Percentiles rank a stretch among this genome's conserved stretches.
phyloP scores from a whole-genome alignment of 2,113 vertebrate genomes.

The Oryzias javanicus region DNA sequence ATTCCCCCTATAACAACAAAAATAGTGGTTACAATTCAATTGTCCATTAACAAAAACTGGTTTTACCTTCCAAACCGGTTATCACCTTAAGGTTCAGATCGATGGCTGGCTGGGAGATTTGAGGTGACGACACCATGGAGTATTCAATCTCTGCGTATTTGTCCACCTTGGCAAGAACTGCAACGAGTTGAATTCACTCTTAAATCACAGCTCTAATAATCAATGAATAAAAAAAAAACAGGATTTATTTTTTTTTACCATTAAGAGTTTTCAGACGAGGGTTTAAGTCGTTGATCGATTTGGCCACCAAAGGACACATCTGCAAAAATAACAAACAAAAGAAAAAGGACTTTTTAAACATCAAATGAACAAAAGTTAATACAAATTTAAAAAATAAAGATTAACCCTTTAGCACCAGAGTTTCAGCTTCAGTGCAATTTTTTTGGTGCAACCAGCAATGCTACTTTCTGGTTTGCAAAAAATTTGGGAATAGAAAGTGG shows the following conservation, averaged over 20 bases:
- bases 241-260: conserved; percentile 53
- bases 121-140: conserved; percentile 70
- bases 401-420: no score
- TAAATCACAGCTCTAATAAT: not conserved
- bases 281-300: conserved; percentile 65
- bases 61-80: no score
- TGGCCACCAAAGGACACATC: conserved; percentile 72
- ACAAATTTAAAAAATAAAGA: no score
- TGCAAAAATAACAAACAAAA: conserved; percentile 32
- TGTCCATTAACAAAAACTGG: no score
- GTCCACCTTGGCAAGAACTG: conserved; percentile 76
- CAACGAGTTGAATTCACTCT: conserved; percentile 3
- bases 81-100: conserved; percentile 74
- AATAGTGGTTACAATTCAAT: no score
- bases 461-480: no score
- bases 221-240: not conserved
- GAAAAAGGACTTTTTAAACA: not conserved
- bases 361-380: no score
- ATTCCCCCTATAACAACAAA: conserved; percentile 70
- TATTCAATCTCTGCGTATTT: conserved; percentile 78
- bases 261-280: conserved; percentile 75
- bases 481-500: no score
- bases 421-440: no score
- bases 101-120: conserved; percentile 54
- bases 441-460: no score